phyloP scores from a whole-genome alignment of 2,888 invertebrate genomes.

The Orthonevra nobilis region DNA sequence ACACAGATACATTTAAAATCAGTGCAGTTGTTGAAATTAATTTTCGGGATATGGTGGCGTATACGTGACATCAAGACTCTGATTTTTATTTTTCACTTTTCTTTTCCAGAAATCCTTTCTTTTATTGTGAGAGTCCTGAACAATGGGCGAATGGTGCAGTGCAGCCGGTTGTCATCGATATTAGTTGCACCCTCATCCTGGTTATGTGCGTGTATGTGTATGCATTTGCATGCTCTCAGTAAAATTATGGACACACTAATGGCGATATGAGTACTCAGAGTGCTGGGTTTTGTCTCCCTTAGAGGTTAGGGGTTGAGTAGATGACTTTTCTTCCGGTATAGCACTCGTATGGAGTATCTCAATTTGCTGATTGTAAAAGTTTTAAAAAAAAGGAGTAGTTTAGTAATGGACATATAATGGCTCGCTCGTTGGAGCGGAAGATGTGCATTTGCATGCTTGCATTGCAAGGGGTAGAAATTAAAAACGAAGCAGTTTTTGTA shows the following conservation, averaged over 20 bases:
- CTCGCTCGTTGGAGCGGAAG: slow-evolving; percentile 28
- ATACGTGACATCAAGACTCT: slow-evolving; percentile 25
- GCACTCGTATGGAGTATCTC: slow-evolving; percentile 20
- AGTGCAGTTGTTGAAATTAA: slow-evolving; percentile 44
- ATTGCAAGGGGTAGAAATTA: not conserved
- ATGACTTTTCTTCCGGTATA: not conserved
- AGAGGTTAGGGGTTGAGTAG: not conserved
- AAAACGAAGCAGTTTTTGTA: slow-evolving; percentile 10
- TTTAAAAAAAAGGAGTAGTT: slow-evolving; percentile 18
- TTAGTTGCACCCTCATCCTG: slow-evolving; percentile 14
- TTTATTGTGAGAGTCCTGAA: slow-evolving; percentile 14
- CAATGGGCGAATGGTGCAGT: slow-evolving; percentile 37
- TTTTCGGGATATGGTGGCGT: slow-evolving; percentile 42
- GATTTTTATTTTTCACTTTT: slow-evolving; percentile 15
- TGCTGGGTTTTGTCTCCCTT: slow-evolving; percentile 24
- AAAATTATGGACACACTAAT: slow-evolving; percentile 37
- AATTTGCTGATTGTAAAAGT: slow-evolving; percentile 48
- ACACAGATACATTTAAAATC: not conserved
- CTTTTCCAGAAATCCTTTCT: not conserved
- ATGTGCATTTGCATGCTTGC: slow-evolving; percentile 29
- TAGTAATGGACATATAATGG: slow-evolving; percentile 45
- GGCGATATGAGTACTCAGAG: slow-evolving; percentile 37
- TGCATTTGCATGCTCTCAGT: slow-evolving; percentile 14
- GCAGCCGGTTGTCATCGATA: slow-evolving; percentile 37
- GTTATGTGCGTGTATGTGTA: not conserved